phyloP scores from a whole-genome alignment of 2,113 vertebrate genomes.

The Nycticryphes semicollaris region DNA sequence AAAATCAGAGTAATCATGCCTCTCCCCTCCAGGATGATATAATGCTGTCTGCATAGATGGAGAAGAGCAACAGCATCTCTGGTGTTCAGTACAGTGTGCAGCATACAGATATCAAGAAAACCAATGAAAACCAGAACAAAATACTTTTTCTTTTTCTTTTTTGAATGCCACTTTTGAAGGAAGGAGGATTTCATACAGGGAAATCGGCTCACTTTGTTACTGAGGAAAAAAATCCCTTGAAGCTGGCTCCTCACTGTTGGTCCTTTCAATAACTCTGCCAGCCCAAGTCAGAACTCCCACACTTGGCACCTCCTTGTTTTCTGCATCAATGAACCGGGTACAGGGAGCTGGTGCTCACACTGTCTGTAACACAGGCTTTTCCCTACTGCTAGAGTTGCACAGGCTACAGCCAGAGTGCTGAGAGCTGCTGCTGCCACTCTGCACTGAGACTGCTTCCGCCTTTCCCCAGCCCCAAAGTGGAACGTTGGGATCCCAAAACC shows the following conservation, averaged over 20 bases:
- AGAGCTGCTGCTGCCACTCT: neutral
- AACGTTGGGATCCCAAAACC: neutral
- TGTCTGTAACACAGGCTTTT: neutral
- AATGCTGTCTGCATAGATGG: neutral
- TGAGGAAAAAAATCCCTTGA: neutral
- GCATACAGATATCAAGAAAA: neutral
- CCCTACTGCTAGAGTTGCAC: neutral
- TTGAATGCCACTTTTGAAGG: neutral
- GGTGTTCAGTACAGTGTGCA: neutral
- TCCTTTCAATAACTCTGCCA: neutral
- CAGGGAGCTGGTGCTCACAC: neutral
- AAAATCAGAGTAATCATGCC: constrained; percentile 16
- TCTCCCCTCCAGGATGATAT: constrained; percentile 20
- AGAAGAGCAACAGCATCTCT: neutral
- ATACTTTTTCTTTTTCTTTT: neutral
- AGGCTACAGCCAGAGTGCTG: neutral
- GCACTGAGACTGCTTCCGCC: neutral
- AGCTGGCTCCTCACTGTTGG: neutral
- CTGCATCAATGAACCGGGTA: neutral
- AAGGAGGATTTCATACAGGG: neutral
- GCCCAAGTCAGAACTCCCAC: neutral
- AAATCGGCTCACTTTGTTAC: neutral
- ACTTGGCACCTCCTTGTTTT: neutral
- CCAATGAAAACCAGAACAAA: neutral
- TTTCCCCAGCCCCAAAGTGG: no score